Conservation (phyloP, 1,140 invertebrate species). For the Zelostemma sp. region DNA sequence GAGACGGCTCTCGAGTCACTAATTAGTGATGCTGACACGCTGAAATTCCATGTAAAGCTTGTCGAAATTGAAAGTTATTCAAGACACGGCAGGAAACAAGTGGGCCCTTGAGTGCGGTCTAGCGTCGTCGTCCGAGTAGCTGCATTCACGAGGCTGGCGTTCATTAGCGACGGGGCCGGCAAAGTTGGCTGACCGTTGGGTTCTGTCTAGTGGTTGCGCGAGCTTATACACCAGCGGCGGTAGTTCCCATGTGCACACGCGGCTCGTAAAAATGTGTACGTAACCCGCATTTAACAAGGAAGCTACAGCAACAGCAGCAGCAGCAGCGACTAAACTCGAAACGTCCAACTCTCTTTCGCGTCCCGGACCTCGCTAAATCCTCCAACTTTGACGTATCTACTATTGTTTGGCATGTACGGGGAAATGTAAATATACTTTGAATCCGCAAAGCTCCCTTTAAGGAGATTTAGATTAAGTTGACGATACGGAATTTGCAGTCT, state of each 20-base stretch:
- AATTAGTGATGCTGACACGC: background rate
- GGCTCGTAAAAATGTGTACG: conserved; percentile 23
- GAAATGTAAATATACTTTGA: too few relatives aligned
- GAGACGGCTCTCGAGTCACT: background rate
- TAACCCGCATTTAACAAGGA: conserved; percentile 26
- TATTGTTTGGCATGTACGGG: too few relatives aligned
- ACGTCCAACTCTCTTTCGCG: conserved; percentile 58
- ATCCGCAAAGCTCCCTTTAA: too few relatives aligned
- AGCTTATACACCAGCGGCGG: conserved; percentile 23
- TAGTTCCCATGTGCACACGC: conserved; percentile 15
- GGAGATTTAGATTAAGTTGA: too few relatives aligned
- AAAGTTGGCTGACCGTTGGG: conserved; percentile 56
- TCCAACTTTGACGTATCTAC: conserved; percentile 43
- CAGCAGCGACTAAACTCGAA: conserved; percentile 59
- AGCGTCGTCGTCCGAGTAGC: conserved; percentile 23
- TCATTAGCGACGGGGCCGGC: conserved; percentile 55
- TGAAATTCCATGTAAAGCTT: background rate
- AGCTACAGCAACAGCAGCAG: too few relatives aligned
- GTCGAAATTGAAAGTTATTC: conserved; percentile 2
- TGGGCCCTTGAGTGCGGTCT: conserved; percentile 17
- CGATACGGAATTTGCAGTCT: too few relatives aligned
- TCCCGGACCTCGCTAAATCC: conserved; percentile 36
- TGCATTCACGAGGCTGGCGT: conserved; percentile 52
- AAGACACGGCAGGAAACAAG: conserved; percentile 12
- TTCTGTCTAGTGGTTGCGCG: conserved; percentile 37